Conservation (phyloP, 2,888 invertebrate genomes). For the Erebia aethiops region DNA sequence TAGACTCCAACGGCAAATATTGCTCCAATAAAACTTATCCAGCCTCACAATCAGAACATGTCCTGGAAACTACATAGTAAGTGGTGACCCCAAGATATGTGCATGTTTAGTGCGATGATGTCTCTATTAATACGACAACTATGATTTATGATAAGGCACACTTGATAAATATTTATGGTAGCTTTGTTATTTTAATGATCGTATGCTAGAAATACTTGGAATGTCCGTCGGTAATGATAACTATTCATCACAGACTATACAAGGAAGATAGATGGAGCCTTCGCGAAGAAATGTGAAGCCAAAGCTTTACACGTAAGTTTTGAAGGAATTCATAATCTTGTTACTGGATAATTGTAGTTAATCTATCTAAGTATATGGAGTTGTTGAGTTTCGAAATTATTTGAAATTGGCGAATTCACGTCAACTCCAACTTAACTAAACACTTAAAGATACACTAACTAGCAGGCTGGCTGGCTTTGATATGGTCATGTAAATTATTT, state of each 20-base stretch:
- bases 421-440: too few relatives aligned
- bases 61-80: neutral
- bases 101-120: conserved; percentile 39
- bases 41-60: neutral
- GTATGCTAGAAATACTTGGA: conserved; percentile 20
- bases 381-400: too few relatives aligned
- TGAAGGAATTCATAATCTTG: too few relatives aligned
- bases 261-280: neutral
- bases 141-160: conserved; percentile 39
- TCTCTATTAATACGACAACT: conserved; percentile 40
- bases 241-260: conserved; percentile 6
- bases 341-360: too few relatives aligned
- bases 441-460: too few relatives aligned
- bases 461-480: too few relatives aligned
- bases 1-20: neutral
- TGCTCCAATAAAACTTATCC: neutral
- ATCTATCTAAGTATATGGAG: too few relatives aligned
- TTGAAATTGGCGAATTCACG: too few relatives aligned
- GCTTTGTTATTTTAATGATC: conserved; percentile 34
- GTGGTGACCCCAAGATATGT: conserved; percentile 32
- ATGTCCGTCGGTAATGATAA: conserved; percentile 15
- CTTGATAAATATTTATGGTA: conserved; percentile 37
- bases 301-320: too few relatives aligned
- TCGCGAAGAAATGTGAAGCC: neutral
- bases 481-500: too few relatives aligned